Base-by-base conservation (phyloP, 30 jellyfish, hydroid and myxozoan species). In the Cassiopea xamachana region DNA sequence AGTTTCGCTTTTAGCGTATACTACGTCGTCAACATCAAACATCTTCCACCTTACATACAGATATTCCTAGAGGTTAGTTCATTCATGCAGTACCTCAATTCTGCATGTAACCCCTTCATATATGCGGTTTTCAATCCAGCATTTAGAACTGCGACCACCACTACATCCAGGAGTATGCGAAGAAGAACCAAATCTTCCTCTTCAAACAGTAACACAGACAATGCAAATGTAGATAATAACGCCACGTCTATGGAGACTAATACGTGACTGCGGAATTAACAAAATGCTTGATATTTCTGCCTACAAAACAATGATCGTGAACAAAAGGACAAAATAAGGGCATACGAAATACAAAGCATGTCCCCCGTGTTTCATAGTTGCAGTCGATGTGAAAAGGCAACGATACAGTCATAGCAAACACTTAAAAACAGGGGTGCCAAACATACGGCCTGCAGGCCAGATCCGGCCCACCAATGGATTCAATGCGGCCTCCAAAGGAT, bases 81-180 rank as follows among this genome's bases (percentile, higher is more conserved):
- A 7, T 80, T 69, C 48, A 15, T 80, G 39, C 89, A 80, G 39
- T 62, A 80, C 77, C 39, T 60, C 70, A 80, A 80, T 61, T 80
- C 89, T 1, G 89, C 89, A 1, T 80, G 89, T 67, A 80, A 80
- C 51, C 89, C 89, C 17, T 59, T 80, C 46, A 80, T 80, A 17
- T 80, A 80, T 61, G 89, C 89, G 7, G 49, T 46, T 8, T 80
- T 59, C 80, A 69, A 80, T 47, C 89, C 89, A 10, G 67, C 5
- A 1, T 79, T 79, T 60, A 79, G 80, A 19, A 15, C 15, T 2
- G 12, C 4, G 1, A 9, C 51, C 39, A 27, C 7, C 16, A 27
- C n/a, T 43, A 16, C 27, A 8, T 55, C 27, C 14, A 43, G 17
- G 1, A 19, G 58, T 4, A 10, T 19, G 6, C 51, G 80, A 19